Evolutionary conservation across 2,797 vertebrate genomes (phyloP), one percentile per base, ranked within the genome.

Genomic region (Intellagama lesueurii): DNA sequence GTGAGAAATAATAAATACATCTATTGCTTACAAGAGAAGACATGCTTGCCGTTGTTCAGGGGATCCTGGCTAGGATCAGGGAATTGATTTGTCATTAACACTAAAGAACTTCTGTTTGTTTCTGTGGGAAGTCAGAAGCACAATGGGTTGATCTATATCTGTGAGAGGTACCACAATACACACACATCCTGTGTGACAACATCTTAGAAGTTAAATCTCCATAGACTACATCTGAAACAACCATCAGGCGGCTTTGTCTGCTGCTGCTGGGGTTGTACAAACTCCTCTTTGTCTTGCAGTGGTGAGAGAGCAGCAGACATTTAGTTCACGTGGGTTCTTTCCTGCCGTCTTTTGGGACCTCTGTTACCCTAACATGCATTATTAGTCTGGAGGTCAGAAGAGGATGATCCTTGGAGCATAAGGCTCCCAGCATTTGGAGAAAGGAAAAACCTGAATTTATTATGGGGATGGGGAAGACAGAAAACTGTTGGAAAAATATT

Each of bases 221-320:
- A 14, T 17, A 66, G 68, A 32, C n/a, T 32, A 40, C n/a, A 35
- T 40, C 7, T 9, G 49, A 89, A 89, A 60, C 30, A 84, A 72
- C 47, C 56, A n/a, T 16, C 4, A 8, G 7, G n/a, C 60, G 26
- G 24, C 7, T 24, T n/a, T 86, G 70, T n/a, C 35, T 80, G 24
- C n/a, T 9, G 26, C 17, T 19, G 5, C 17, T 16, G 11, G 66
- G 35, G 24, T 19, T 76, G 19, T 44, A 75, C 47, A 90, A 68
- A n/a, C 47, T 76, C 16, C 26, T 77, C 84, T 90, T 86, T 90
- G 78, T 68, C 80, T 86, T 73, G 47, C 66, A 22, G 75, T 52
- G 44, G 76, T 40, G 78, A n/a, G 47, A 76, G 47, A 75, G 24
- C n/a, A 69, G 68, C 17, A 76, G 19, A 3, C 24, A 40, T 68